Percentiles rank a stretch among this genome's conserved stretches.
phyloP scores from a whole-genome alignment of 2,797 vertebrate species.

The Esox masquinongy region DNA sequence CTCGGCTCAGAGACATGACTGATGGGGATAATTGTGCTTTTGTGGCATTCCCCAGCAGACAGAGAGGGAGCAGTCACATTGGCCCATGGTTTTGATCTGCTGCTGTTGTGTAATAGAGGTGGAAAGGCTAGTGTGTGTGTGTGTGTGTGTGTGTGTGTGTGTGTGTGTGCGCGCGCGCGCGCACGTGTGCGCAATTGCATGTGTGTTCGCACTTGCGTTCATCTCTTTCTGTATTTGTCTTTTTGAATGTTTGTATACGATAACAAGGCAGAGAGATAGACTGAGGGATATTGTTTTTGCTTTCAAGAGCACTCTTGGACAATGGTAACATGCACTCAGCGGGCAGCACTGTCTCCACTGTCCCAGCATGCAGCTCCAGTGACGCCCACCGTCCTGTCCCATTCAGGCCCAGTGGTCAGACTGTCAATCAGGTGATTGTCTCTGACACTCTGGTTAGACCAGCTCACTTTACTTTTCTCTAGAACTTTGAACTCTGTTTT shows the following conservation, averaged over 20 bases:
- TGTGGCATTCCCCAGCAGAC: slow-evolving; percentile 62
- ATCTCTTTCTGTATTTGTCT: not conserved
- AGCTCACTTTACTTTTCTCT: not conserved
- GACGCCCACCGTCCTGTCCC: not conserved
- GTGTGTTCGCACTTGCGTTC: slow-evolving; percentile 18
- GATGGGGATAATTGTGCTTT: slow-evolving; percentile 34
- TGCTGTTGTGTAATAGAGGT: not conserved
- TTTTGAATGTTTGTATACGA: slow-evolving; percentile 1
- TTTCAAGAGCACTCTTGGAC: slow-evolving; percentile 39
- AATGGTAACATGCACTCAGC: slow-evolving; percentile 32
- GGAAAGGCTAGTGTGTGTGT: not conserved
- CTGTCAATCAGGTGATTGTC: not conserved
- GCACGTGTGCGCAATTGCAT: not conserved
- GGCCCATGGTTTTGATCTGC: slow-evolving; percentile 34
- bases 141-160: slow-evolving; percentile 1
- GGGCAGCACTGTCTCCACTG: slow-evolving; percentile 7
- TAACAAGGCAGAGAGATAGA: slow-evolving; percentile 21
- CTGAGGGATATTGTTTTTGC: slow-evolving; percentile 58
- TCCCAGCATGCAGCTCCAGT: slow-evolving; percentile 1
- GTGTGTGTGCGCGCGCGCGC: slow-evolving; percentile 7
- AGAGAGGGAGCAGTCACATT: slow-evolving; percentile 54
- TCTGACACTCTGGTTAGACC: not conserved
- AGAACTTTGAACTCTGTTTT: not conserved
- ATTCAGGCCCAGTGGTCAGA: not conserved
- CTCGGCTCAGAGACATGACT: not conserved